Conservation (phyloP, 2,113 vertebrate genomes). For the Antidorcas marsupialis region DNA sequence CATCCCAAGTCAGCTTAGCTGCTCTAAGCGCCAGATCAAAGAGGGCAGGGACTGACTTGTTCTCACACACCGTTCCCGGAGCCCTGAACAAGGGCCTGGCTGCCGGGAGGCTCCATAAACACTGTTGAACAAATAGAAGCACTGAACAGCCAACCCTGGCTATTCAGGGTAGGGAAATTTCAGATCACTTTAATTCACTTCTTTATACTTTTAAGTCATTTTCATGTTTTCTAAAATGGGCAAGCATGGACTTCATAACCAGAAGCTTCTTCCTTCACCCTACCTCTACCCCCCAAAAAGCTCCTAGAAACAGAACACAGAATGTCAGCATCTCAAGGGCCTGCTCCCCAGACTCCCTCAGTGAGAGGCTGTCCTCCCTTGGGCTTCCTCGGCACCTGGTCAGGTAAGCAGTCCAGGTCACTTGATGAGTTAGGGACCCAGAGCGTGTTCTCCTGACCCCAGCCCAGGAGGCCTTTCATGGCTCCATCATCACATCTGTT, state of each 20-base stretch:
- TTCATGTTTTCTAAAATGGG: background rate
- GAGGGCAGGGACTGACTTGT: background rate
- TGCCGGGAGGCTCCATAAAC: background rate
- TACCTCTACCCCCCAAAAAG: background rate
- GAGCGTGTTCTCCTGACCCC: background rate
- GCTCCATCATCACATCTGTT: rapidly evolving
- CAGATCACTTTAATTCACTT: background rate
- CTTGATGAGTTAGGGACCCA: background rate
- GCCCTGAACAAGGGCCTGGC: background rate
- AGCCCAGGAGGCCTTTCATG: background rate
- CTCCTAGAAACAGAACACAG: background rate
- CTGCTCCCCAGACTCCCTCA: background rate
- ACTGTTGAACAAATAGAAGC: background rate
- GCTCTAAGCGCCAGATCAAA: too few species aligned
- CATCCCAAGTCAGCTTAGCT: background rate
- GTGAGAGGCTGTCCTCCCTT: background rate
- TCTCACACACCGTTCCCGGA: background rate
- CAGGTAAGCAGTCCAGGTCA: background rate
- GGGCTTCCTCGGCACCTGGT: background rate
- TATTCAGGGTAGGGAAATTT: background rate
- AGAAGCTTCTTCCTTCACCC: background rate
- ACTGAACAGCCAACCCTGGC: background rate
- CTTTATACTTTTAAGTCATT: background rate
- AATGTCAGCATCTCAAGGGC: background rate
- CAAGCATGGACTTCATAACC: constrained; percentile 13